Evolutionary conservation across 2,113 vertebrate genomes (phyloP), one percentile per base, ranked within the genome.

Genomic region (Elaphurus davidianus): DNA sequence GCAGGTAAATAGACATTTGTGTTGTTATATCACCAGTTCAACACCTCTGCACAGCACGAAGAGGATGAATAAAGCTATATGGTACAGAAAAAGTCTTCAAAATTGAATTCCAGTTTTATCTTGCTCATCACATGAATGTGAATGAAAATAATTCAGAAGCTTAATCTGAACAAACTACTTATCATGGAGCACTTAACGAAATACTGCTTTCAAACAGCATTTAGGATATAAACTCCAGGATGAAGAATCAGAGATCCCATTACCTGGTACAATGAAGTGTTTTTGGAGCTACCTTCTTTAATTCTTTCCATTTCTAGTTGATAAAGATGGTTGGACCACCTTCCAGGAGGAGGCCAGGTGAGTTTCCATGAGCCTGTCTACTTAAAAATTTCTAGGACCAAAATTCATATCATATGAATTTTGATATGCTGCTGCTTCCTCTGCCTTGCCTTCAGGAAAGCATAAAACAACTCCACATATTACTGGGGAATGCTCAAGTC

Each of bases 151-250:
- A 71, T 84, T 91, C 78, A 55, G 85, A 97, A 33, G 7, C 43
- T 96, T 85, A 90, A 83, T 96, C 62, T 87, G 67, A 90, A 90
- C 52, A 95, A 97, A 93, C 79, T 82, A 78, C 36, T 97, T 97
- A 74, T 60, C 30, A 27, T 36, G 30, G 28, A 50, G 27, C 57
- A 81, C 85, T 86, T 95, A 81, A 90, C 82, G 16, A 96, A 93
- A 90, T 40, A 36, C 62, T 94, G 45, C 3, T 85, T 98, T 84
- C 45, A 54, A 87, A 54, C 36, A 76, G 74, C 45, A 28, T 89
- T 95, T 96, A 88, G n/a, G 50, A 74, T 30, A 79, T 82, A 62
- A 94, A 93, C 86, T 57, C 84, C 23, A 84, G 36, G 67, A 74
- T 33, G 36, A 78, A 87, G 91, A 91, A 84, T 55, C 59, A 92